Conservation (phyloP, 2,888 invertebrate genomes). For the Nasonia oneida region DNA sequence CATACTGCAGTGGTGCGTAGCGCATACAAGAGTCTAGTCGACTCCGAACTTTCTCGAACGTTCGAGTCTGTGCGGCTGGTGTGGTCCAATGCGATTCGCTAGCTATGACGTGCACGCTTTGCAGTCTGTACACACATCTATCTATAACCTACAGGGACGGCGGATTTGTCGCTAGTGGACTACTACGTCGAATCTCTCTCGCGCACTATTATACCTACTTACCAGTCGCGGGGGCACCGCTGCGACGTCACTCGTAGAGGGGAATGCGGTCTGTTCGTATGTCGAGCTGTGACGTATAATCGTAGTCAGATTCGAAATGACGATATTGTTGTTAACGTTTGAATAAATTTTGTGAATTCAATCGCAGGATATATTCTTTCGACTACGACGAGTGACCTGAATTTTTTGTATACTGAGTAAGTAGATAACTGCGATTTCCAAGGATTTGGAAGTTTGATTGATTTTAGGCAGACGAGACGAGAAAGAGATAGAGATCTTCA, state of each 20-base stretch:
- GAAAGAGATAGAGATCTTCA: too few relatives aligned
- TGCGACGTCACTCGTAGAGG: neutral
- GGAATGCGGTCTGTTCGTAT: neutral
- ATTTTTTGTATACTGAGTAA: too few relatives aligned
- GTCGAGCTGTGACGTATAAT: neutral
- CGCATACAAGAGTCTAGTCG: neutral
- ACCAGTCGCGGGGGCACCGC: neutral
- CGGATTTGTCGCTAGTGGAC: conserved; percentile 26
- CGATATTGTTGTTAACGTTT: too few relatives aligned
- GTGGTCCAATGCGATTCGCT: neutral
- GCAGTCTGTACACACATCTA: neutral
- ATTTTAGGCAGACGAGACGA: too few relatives aligned
- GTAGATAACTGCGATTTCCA: too few relatives aligned
- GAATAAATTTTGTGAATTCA: too few relatives aligned
- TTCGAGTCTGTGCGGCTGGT: neutral
- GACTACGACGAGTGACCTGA: too few relatives aligned
- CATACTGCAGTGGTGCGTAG: neutral
- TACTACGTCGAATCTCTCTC: neutral
- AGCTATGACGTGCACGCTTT: too few relatives aligned
- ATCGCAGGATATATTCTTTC: too few relatives aligned
- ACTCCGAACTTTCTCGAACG: neutral
- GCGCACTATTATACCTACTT: neutral
- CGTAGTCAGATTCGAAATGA: neutral
- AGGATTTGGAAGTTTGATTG: too few relatives aligned
- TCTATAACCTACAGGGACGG: neutral